Evolutionary conservation across 2,797 vertebrate genomes (phyloP), one percentile per base, ranked within the genome.

Genomic region (Eulemur albifrons): DNA sequence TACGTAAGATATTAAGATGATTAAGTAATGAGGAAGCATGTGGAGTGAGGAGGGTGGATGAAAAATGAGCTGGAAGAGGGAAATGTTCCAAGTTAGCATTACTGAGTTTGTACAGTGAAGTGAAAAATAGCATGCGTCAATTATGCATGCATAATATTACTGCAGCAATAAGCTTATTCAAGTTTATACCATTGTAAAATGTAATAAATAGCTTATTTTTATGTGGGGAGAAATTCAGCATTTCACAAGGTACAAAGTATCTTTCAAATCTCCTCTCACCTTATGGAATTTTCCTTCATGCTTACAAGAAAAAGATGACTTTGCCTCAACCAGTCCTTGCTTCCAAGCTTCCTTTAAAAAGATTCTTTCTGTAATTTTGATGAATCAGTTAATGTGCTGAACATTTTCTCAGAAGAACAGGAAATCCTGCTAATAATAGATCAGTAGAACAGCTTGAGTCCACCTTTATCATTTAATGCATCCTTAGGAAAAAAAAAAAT

Each of bases 111-210:
- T 70, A 52, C 23, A 11, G 1, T 0, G 0, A 32, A 21, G 18
- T 86, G 32, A 50, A 93, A 94, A 81, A 95, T 77, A 52, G 4
- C 2, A 14, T 25, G 23, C 72, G 61, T 76, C 94, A 96, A 79
- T 93, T 82, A 86, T 45, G 54, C 27, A 40, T 63, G 48, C 45
- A 52, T 72, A 67, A 72, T 54, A 50, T 75, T 79, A 82, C 48
- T 82, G 40, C 25, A 75, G 57, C 21, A 93, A 91, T 59, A 52
- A 45, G 8, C 35, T 72, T 65, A 76, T 43, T 85, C 76, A 91
- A 65, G 23, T 95, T 95, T 17, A 70, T 59, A 14, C 21, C 72
- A 3, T 27, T 72, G 35, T 9, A 90, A 80, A 94, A 63, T 83
- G 72, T 52, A 81, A 50, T 45, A 90, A 59, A 80, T 8, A 61